Evolutionary conservation across 2,797 vertebrate species (phyloP).

Genomic region (Cryptoblepharus egeriae): DNA sequence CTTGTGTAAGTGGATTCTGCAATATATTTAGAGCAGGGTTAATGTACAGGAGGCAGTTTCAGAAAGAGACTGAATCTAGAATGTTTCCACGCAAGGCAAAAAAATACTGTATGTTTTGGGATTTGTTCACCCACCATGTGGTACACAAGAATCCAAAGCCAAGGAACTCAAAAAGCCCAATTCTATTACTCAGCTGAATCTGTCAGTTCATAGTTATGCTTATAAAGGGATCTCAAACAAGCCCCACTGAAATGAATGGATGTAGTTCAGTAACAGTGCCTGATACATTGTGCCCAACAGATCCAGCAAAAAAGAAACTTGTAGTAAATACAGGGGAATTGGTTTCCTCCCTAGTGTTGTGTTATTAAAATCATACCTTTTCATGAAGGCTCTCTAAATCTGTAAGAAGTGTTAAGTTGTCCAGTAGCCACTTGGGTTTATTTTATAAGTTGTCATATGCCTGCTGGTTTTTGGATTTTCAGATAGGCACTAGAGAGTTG

Average conservation of each 20-base stretch:
- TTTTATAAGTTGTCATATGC: slow-evolving; percentile 5
- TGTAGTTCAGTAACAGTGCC: not conserved
- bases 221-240: not conserved
- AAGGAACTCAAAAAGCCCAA: not conserved
- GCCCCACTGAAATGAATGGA: not conserved
- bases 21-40: not conserved
- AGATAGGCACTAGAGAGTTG: not conserved
- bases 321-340: not conserved
- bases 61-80: not conserved
- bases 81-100: not conserved
- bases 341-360: not conserved
- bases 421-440: not conserved
- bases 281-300: not conserved
- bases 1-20: not conserved
- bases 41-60: not conserved
- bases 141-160: not conserved
- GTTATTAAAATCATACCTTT: not conserved
- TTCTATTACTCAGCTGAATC: not conserved
- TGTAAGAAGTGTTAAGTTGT: not conserved
- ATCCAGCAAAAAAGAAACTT: not conserved
- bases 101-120: not conserved
- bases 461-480: slow-evolving; percentile 16
- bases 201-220: not conserved
- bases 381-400: not conserved
- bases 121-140: not conserved